Evolutionary conservation across 1,140 invertebrate species (phyloP).

Genomic region (Penaeus vannamei): DNA sequence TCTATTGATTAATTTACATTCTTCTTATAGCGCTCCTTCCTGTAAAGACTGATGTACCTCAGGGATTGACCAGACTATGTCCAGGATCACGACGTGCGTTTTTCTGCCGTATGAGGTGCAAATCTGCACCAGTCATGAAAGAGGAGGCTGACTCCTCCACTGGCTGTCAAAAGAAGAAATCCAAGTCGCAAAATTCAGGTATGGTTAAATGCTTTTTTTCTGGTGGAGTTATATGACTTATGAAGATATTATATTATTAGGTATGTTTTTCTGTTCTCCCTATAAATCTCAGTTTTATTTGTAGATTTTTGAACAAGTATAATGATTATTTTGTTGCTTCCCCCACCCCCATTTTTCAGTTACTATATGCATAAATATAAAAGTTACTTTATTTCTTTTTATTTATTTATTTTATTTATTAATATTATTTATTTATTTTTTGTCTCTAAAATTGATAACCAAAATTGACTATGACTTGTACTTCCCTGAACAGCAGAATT

Average conservation of each 20-base stretch:
- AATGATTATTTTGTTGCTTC: background rate
- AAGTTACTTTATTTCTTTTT: no score
- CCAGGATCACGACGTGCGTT: slow-evolving; percentile 92
- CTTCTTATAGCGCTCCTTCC: slow-evolving; percentile 85
- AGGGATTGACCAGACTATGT: slow-evolving; percentile 80
- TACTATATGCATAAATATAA: no score
- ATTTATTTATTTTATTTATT: no score
- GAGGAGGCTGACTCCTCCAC: slow-evolving; percentile 63
- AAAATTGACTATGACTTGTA: no score
- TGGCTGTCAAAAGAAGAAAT: slow-evolving; percentile 62
- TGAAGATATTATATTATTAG: no score
- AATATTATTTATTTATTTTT: no score
- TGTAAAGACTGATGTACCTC: slow-evolving; percentile 87
- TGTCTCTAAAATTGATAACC: no score
- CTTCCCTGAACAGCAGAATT: no score
- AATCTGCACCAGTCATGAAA: slow-evolving; percentile 67
- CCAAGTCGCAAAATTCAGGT: slow-evolving; percentile 63
- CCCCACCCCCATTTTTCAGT: no score
- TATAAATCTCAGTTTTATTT: no score
- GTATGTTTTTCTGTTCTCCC: background rate
- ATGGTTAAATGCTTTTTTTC: background rate
- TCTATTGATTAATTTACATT: background rate
- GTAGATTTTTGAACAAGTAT: background rate
- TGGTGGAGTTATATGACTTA: background rate
- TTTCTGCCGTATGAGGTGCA: slow-evolving; percentile 92